Percentiles rank a stretch among this genome's conserved stretches.
Evolutionary conservation across 2,888 invertebrate genomes (phyloP).

Genomic region (Coecobrya sp.): DNA sequence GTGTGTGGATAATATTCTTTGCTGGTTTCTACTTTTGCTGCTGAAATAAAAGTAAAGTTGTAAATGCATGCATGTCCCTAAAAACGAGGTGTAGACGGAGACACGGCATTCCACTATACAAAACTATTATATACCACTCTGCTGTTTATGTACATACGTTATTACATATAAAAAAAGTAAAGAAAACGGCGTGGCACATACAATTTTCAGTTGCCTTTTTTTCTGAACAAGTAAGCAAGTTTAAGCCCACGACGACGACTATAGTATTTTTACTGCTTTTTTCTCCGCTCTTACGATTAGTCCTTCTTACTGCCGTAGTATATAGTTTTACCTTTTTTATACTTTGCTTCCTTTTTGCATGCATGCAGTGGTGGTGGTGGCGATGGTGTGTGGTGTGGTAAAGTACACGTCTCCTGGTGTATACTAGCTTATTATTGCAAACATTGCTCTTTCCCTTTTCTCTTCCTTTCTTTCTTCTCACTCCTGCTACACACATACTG

Average conservation of each 20-base stretch:
- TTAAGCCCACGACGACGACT: slow-evolving; percentile 24
- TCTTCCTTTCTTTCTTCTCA: slow-evolving; percentile 41
- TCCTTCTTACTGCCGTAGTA: slow-evolving; percentile 8
- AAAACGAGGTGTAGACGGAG: slow-evolving; percentile 62
- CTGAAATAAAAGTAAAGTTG: slow-evolving; percentile 50
- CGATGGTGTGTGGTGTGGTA: slow-evolving; percentile 52
- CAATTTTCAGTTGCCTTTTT: slow-evolving; percentile 44
- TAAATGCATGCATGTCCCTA: slow-evolving; percentile 45
- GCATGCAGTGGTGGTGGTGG: slow-evolving; percentile 46
- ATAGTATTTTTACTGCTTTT: slow-evolving; percentile 57
- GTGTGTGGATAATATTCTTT: slow-evolving; percentile 61
- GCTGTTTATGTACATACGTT: background rate
- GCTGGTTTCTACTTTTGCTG: background rate
- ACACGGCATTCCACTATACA: slow-evolving; percentile 39
- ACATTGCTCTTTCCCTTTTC: slow-evolving; percentile 54
- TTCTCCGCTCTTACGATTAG: slow-evolving; percentile 19
- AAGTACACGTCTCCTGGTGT: slow-evolving; percentile 54
- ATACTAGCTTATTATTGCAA: slow-evolving; percentile 56
- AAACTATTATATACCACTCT: slow-evolving; percentile 1
- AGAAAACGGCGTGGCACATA: slow-evolving; percentile 59
- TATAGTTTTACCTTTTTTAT: slow-evolving; percentile 55
- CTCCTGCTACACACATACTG: background rate
- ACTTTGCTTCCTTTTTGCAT: slow-evolving; percentile 57
- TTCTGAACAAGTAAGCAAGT: slow-evolving; percentile 15
- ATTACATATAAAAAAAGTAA: slow-evolving; percentile 1